Conservation (phyloP, 1,140 invertebrate genomes). For the Eulimnadia texana region DNA sequence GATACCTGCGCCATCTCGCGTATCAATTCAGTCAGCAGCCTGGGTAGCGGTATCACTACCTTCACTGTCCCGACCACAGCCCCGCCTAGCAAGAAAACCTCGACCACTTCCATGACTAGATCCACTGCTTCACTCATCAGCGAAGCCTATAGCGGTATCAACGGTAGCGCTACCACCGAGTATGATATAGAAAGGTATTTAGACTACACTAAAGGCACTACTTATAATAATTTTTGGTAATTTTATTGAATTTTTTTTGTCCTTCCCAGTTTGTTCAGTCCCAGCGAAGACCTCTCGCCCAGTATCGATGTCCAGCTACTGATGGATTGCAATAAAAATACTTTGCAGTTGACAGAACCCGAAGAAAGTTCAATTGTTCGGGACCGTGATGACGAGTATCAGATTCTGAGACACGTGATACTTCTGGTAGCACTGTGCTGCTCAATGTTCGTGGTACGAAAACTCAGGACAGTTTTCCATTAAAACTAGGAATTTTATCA, state of each 20-base stretch:
- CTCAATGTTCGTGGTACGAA: conserved; percentile 69
- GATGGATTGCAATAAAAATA: conserved; percentile 25
- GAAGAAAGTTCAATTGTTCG: conserved; percentile 30
- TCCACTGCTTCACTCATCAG: not conserved
- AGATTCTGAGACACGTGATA: conserved; percentile 64
- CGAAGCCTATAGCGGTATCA: not conserved
- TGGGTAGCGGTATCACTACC: not conserved
- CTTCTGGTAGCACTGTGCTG: conserved; percentile 62
- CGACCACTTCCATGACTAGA: not conserved
- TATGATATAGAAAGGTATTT: not conserved
- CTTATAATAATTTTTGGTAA: too few species aligned
- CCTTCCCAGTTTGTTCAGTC: conserved; percentile 11
- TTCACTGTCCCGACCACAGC: not conserved
- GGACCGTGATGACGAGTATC: conserved; percentile 37
- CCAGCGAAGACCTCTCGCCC: conserved; percentile 32
- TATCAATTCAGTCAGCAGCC: not conserved
- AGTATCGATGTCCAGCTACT: conserved; percentile 27
- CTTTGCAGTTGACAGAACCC: conserved; percentile 34
- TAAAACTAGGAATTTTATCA: not conserved
- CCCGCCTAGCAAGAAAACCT: too few species aligned
- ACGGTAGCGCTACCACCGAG: not conserved
- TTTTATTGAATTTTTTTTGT: not conserved
- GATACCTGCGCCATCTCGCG: not conserved
- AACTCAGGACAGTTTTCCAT: not conserved
- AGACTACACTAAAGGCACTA: too few species aligned